Conservation (phyloP, 2,113 vertebrate species). For the Tympanuchus pallidicinctus region DNA sequence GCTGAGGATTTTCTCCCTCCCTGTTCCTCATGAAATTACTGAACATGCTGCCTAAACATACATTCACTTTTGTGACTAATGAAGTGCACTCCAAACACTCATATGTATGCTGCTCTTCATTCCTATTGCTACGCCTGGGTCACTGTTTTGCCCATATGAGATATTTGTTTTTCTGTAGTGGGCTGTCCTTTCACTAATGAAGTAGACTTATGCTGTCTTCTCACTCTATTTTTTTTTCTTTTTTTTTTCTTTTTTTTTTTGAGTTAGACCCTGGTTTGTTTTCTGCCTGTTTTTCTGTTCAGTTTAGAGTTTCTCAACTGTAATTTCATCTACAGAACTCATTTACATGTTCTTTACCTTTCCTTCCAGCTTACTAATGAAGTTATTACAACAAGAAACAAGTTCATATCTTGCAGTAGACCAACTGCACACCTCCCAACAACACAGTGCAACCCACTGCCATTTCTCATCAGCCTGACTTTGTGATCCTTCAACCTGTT, state of each 20-base stretch:
- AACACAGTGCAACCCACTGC: background rate
- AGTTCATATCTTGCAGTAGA: background rate
- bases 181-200: background rate
- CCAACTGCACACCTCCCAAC: background rate
- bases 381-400: background rate
- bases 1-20: background rate
- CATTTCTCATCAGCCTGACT: conserved; percentile 26
- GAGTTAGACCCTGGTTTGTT: background rate
- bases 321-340: background rate
- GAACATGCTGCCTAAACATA: background rate
- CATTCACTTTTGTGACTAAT: background rate
- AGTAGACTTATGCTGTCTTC: background rate
- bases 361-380: conserved; percentile 17
- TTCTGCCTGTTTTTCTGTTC: background rate
- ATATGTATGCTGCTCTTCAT: background rate
- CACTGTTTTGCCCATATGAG: background rate
- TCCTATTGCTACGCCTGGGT: background rate
- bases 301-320: background rate
- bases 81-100: background rate
- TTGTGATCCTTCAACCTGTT: conserved; percentile 52
- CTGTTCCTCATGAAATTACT: background rate
- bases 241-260: background rate
- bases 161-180: background rate
- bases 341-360: background rate
- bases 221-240: background rate